Evolutionary conservation across 2,888 invertebrate species (phyloP).

Genomic region (Polydrusus cervinus): DNA sequence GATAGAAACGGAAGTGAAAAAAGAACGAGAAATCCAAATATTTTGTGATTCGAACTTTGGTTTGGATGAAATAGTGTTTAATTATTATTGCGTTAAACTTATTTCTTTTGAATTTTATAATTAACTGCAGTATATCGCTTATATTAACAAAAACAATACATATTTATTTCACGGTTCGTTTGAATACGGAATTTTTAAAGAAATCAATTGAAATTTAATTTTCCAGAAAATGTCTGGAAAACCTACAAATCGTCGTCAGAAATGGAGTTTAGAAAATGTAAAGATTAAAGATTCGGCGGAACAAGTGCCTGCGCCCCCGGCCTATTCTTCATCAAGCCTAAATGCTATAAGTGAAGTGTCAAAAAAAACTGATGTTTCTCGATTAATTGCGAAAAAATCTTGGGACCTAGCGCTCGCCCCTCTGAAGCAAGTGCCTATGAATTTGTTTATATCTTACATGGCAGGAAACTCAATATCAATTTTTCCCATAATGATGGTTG

Average conservation of each 20-base stretch:
- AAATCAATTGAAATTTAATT: not conserved
- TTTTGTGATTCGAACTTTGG: not conserved
- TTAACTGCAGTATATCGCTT: too few relatives aligned
- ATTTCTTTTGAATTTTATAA: too few relatives aligned
- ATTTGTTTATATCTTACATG: conserved; percentile 99
- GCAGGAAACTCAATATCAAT: conserved; percentile 99
- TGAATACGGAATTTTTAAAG: not conserved
- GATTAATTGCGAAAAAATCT: conserved; percentile 92
- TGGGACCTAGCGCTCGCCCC: conserved; percentile 98
- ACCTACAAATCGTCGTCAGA: conserved; percentile 62
- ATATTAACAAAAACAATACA: too few relatives aligned
- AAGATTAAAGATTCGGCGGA: conserved; percentile 62
- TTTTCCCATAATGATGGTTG: conserved; percentile 99
- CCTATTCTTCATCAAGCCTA: conserved; percentile 84
- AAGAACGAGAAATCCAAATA: not conserved
- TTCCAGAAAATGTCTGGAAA: conserved; percentile 56
- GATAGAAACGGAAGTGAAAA: not conserved
- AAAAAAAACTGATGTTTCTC: conserved; percentile 87
- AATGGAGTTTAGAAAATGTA: conserved; percentile 68
- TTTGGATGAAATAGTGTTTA: not conserved
- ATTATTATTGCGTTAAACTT: too few relatives aligned
- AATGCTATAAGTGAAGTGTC: conserved; percentile 85
- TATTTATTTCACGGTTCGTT: too few relatives aligned
- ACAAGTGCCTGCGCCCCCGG: conserved; percentile 84
- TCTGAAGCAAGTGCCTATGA: conserved; percentile 98